Evolutionary conservation across 2,113 vertebrate genomes (phyloP).

Genomic region (Pygoscelis antarcticus): DNA sequence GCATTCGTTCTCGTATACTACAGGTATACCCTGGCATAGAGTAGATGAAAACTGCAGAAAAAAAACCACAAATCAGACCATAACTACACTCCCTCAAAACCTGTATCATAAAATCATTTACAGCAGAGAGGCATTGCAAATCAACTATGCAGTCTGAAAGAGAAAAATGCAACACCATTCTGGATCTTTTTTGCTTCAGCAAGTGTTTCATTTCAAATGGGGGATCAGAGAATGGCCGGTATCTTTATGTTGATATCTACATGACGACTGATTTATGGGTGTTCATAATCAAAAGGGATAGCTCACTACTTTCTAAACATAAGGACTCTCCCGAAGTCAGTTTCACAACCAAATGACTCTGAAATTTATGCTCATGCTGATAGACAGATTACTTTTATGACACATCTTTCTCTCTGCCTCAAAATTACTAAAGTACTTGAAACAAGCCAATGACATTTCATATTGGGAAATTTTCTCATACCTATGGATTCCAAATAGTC

Average conservation of each 20-base stretch:
- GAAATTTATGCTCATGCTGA: not conserved
- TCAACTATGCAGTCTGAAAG: not conserved
- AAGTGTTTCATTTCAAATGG: not conserved
- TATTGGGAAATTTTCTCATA: conserved; percentile 53
- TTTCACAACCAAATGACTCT: not conserved
- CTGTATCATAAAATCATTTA: not conserved
- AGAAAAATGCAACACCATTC: not conserved
- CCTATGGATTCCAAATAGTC: conserved; percentile 95
- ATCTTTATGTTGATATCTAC: not conserved
- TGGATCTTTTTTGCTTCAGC: not conserved
- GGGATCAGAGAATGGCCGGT: not conserved
- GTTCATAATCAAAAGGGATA: not conserved
- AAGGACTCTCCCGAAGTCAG: not conserved
- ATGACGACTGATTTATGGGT: not conserved
- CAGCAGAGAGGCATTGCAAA: not conserved
- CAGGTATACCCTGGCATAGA: conserved; percentile 97
- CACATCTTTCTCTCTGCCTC: not conserved
- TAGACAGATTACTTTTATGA: not conserved
- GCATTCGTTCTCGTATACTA: conserved; percentile 95
- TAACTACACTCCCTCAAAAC: not conserved
- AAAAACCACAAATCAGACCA: not conserved
- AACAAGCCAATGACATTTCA: not conserved
- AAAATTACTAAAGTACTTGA: not conserved
- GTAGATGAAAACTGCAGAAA: conserved; percentile 92
- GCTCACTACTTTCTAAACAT: not conserved